Conservation (phyloP, 53 echinoderm and acorn worm species). For the Echinometra lucunter region DNA sequence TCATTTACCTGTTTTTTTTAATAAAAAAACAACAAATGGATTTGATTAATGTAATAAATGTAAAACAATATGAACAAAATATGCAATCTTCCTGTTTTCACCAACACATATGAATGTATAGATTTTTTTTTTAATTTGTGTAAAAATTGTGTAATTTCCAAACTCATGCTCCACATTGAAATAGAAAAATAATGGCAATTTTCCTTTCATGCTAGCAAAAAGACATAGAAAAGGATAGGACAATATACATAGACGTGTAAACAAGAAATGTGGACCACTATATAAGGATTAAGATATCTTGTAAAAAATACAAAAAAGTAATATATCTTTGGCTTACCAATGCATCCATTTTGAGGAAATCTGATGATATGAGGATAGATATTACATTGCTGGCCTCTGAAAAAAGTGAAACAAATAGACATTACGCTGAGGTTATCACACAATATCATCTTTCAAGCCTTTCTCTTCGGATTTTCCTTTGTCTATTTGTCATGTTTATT, state of each 20-base stretch:
- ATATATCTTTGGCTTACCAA: constrained; percentile 75
- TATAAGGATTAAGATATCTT: neutral
- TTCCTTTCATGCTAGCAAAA: neutral
- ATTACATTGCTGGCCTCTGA: constrained; percentile 97
- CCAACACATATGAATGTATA: neutral
- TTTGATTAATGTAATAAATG: neutral
- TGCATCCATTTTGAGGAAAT: constrained; percentile 96
- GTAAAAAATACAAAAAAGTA: neutral
- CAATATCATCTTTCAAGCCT: neutral
- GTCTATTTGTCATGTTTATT: neutral
- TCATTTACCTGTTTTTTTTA: constrained; percentile 78
- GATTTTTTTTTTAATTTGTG: no score
- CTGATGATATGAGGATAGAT: constrained; percentile 96
- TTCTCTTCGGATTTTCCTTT: neutral
- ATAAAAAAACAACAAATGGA: neutral
- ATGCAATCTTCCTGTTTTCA: neutral
- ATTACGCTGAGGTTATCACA: neutral
- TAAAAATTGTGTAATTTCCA: neutral
- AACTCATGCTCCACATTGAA: no score
- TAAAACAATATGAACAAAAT: neutral
- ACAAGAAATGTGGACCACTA: neutral
- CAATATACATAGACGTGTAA: neutral
- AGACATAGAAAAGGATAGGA: neutral
- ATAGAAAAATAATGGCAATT: neutral
- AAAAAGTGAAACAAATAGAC: neutral